Percentiles rank a stretch among this genome's conserved stretches.
These are phyloP conservation scores for Alexandromys fortis DNA, from an alignment of 2,113 vertebrate genomes.

Conservation along the genomic window DNA sequence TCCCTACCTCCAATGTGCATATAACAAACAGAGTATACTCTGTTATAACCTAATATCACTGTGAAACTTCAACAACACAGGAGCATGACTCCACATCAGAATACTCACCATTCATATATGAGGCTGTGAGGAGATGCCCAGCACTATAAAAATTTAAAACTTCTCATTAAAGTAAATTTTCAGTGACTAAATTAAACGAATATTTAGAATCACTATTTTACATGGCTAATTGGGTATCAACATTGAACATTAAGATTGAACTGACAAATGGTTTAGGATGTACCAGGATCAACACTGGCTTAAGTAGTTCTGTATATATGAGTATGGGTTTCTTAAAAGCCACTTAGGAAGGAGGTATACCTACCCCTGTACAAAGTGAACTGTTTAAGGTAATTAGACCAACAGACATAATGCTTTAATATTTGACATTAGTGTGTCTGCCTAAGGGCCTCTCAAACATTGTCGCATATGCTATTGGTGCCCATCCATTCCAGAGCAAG, in stretches of 20 bases:
- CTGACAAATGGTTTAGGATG: not conserved
- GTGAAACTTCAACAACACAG: not conserved
- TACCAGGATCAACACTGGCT: not conserved
- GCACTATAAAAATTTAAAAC: not conserved
- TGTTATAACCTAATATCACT: not conserved
- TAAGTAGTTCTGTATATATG: not conserved
- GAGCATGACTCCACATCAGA: not conserved
- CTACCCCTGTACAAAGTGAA: not conserved
- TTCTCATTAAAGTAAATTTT: conserved; percentile 5
- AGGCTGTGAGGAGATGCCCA: not conserved
- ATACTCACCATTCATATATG: too few relatives aligned
- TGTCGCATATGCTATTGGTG: not conserved
- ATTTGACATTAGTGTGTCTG: not conserved
- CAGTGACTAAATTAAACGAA: not conserved
- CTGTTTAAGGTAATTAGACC: not conserved
- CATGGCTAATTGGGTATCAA: not conserved
- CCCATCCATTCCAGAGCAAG: not conserved
- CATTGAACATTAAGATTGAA: not conserved
- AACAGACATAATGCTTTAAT: not conserved
- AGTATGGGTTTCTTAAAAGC: not conserved
- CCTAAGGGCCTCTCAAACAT: not conserved
- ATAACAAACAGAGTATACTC: not conserved
- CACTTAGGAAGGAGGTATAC: not conserved
- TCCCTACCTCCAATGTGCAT: not conserved
- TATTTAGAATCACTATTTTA: not conserved